Evolutionary conservation across 23 tunicate genomes (phyloP).

Genomic region (Oikopleura albicans): DNA sequence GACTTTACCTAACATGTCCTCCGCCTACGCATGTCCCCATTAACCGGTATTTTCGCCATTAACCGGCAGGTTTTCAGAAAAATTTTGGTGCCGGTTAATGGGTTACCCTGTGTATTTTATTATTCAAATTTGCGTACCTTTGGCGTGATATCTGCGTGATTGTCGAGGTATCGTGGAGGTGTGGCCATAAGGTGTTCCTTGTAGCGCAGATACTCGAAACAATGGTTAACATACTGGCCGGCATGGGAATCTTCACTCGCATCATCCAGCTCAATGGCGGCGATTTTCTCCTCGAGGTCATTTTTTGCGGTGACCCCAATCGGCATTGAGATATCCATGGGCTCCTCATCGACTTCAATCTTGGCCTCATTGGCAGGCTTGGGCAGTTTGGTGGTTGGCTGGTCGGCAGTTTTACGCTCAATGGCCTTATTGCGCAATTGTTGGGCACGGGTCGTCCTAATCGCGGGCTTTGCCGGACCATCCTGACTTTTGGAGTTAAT

Average conservation of each 20-base stretch:
- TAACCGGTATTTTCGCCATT: too few species aligned
- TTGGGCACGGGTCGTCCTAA: constrained; percentile 1
- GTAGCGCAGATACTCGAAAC: neutral
- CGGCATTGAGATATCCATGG: neutral
- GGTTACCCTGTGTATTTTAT: too few species aligned
- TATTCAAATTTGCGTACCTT: neutral
- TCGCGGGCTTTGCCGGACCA: neutral
- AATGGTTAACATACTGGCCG: neutral
- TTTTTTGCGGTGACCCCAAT: too few species aligned
- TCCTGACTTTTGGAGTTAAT: neutral
- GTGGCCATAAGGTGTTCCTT: neutral
- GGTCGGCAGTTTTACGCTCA: neutral
- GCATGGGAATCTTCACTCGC: neutral
- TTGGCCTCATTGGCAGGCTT: neutral
- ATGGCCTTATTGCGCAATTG: neutral
- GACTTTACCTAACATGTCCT: too few species aligned
- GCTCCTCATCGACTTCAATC: too few species aligned
- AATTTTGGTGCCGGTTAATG: neutral
- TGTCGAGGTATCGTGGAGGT: too few species aligned
- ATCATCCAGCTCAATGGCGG: too few species aligned
- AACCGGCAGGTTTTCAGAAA: too few species aligned
- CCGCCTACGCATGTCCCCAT: too few species aligned
- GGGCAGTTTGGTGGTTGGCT: neutral
- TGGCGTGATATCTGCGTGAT: neutral
- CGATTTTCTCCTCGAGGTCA: too few species aligned